A percentile compares a stretch with the other conserved stretches of the same genome.
Evolutionary conservation across 2,797 vertebrate species (phyloP).

Genomic region (Tenualosa thibaudeaui): DNA sequence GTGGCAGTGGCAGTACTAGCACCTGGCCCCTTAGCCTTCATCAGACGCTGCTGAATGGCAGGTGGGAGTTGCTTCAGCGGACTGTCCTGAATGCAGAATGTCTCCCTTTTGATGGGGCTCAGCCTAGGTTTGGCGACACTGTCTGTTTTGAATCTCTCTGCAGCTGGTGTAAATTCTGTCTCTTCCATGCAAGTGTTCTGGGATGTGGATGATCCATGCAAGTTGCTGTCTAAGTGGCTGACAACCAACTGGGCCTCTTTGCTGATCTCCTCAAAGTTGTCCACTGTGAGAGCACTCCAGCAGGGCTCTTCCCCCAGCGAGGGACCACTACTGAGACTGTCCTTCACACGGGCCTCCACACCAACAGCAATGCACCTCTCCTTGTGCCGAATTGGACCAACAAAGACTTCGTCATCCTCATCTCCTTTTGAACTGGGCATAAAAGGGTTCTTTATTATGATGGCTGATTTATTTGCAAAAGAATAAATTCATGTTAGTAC

Average conservation of each 20-base stretch:
- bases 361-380: constrained; percentile 74
- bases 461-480: not conserved
- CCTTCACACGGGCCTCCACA: constrained; percentile 45
- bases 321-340: constrained; percentile 17
- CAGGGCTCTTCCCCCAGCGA: constrained; percentile 31
- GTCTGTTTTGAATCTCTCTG: constrained; percentile 80
- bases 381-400: constrained; percentile 75
- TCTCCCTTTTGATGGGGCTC: constrained; percentile 86
- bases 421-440: constrained; percentile 75
- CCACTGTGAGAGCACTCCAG: constrained; percentile 82
- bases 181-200: not conserved
- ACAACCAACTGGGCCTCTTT: constrained; percentile 85
- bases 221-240: constrained; percentile 69
- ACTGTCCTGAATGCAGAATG: constrained; percentile 82
- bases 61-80: constrained; percentile 78
- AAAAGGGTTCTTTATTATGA: constrained; percentile 22
- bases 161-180: constrained; percentile 30
- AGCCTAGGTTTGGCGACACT: constrained; percentile 70
- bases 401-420: constrained; percentile 80
- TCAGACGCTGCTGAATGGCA: constrained; percentile 67
- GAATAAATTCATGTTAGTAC: not conserved
- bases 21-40: constrained; percentile 37
- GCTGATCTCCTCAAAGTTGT: constrained; percentile 83
- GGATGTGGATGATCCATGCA: not conserved
- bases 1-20: not conserved